Evolutionary conservation across 1,140 invertebrate genomes (phyloP), one percentile per base, ranked within the genome.

Genomic region (Mylabris phalerata): DNA sequence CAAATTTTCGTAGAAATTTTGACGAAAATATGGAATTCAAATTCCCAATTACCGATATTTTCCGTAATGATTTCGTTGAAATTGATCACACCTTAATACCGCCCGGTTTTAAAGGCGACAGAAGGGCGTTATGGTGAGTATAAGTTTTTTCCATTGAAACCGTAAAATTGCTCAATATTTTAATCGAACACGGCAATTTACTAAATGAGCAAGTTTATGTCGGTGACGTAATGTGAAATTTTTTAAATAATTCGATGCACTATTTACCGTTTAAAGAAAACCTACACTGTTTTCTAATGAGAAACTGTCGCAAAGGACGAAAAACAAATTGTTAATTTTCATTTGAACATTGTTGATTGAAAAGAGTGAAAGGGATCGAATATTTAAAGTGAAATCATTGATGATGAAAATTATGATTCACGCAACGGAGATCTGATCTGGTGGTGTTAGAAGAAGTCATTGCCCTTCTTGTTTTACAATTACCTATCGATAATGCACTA

Each of bases 61-160:
- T 84, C 59, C 76, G 78, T 25, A 74, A 77, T 59, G 75, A 77
- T 51, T 80, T 84, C 59, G 80, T 82, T 60, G 82, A 81, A 72
- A 78, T 84, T 60, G 75, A 77, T 50, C 78, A 79, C 19, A 82
- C 75, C 51, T 72, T 84, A 10, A 69, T 83, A 57, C 81, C 82
- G 45, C 78, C 82, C 61, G 80, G 80, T 50, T 84, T 83, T 66
- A 77, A 71, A 48, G 81, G 81, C 43, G 81, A 84, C 71, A 77
- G 79, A 52, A 76, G 81, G 46, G 64, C 64, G 45, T 65, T 73
- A 55, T 70, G 68, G 82, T 84, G 65, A 84, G 81, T 79, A 66
- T 41, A 4, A 47, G 27, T 38, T 32, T 26, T 25, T 13, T 32
- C 48, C 11, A 3, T 11, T 11, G 48, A 10, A 32, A 39, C 10